Evolutionary conservation across 2,888 invertebrate genomes (phyloP).

Genomic region (Trichogramma evanescens): DNA sequence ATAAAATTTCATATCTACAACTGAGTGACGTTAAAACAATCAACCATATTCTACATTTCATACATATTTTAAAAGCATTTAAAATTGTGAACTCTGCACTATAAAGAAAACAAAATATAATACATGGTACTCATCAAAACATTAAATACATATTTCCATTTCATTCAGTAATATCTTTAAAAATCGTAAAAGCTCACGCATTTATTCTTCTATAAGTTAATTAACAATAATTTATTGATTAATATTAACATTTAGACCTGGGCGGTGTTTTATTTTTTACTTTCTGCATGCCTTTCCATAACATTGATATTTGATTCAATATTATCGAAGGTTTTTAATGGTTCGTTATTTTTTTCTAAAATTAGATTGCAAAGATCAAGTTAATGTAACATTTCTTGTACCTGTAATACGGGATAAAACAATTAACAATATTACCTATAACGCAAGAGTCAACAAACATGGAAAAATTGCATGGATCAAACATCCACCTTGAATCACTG

Average conservation of each 20-base stretch:
- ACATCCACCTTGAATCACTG: neutral
- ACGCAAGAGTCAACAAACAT: neutral
- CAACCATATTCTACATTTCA: too few species aligned
- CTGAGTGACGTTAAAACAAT: too few species aligned
- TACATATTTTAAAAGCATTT: too few species aligned
- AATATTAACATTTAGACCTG: constrained; percentile 12
- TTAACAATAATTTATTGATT: constrained; percentile 1
- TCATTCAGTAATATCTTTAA: constrained; percentile 5
- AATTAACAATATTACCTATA: neutral
- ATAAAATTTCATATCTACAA: too few species aligned
- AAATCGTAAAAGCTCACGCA: constrained; percentile 12
- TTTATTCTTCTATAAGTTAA: neutral
- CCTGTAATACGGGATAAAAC: neutral
- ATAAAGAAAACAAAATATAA: too few species aligned
- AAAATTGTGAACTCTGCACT: too few species aligned
- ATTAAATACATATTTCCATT: too few species aligned
- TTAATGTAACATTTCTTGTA: neutral
- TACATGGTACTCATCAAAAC: too few species aligned
- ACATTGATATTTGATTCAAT: too few species aligned
- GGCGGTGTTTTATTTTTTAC: constrained; percentile 14
- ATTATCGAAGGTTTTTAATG: too few species aligned
- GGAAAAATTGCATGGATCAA: neutral
- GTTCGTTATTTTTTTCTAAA: too few species aligned
- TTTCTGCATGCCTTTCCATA: neutral
- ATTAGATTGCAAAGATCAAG: neutral